Base-by-base conservation (phyloP, 2,888 invertebrate genomes). In the Megaustenia siamemsis region DNA sequence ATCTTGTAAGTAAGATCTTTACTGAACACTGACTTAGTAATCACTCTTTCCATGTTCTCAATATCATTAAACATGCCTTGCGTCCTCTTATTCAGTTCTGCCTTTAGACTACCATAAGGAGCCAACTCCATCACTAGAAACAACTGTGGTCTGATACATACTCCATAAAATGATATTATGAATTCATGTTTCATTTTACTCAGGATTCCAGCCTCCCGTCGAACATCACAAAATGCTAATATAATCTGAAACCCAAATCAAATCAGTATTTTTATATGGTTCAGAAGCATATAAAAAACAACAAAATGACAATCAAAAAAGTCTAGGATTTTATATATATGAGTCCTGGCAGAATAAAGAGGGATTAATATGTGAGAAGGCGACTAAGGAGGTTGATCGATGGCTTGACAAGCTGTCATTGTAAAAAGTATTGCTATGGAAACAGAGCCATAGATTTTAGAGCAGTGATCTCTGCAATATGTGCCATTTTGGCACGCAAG, bases 121-220 rank as follows among this genome's bases (percentile, higher is more conserved):
- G 92, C 93, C 79, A 92, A 88, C 88, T 93, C 93, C 87, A 93
- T 86, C 24, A 90, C 90, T 87, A 92, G 90, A 86, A 92, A 85
- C 6, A 92, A 89, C n/a, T 88, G 86, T 0, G 91, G 91, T 38
- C 86, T 82, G 69, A 92, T 87, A 68, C 88, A 89, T 24, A 92
- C 87, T 15, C 92, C 93, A 60, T 92, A 82, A 66, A 93, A 89
- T 24, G 91, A 88, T 40, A 93, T 86, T 43, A 93, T 87, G 86
- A 91, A 93, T 8, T 92, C 92, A 82, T 93, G 92, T 6, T 88
- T 89, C 8, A 93, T 88, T 66, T 90, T 88, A 75, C 91, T 90
- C 6, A 93, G 90, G 5, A 92, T 86, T 0, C 87, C 86, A 8
- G 90, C 91, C 84, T 93, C 93, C 77, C 91, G 90, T 43, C 93